Evolutionary conservation across 2,797 vertebrate species (phyloP).

Genomic region (Poeciliopsis paucimaculata): DNA sequence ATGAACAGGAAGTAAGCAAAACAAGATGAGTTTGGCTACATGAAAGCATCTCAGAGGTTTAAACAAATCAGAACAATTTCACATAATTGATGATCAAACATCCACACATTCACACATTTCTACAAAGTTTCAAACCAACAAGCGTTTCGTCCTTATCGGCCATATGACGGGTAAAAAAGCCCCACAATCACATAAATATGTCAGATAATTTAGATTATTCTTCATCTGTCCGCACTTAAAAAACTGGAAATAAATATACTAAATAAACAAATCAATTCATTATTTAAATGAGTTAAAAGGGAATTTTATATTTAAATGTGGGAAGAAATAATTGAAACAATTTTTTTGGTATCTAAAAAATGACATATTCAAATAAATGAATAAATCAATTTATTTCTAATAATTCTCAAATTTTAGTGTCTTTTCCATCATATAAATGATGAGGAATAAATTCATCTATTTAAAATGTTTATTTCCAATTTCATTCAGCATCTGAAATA

Average conservation of each 20-base stretch:
- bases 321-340: not conserved
- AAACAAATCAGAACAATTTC: slow-evolving; percentile 52
- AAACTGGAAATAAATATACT: not conserved
- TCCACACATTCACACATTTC: slow-evolving; percentile 5
- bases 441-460: not conserved
- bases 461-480: not conserved
- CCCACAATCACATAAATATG: not conserved
- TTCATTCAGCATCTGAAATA: not conserved
- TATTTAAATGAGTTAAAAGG: not conserved
- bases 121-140: slow-evolving; percentile 31
- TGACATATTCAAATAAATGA: not conserved
- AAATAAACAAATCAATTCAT: slow-evolving; percentile 5
- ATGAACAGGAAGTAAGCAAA: slow-evolving; percentile 22
- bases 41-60: slow-evolving; percentile 43
- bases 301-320: not conserved
- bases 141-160: slow-evolving; percentile 5
- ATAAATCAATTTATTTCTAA: not conserved
- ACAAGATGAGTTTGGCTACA: slow-evolving; percentile 47
- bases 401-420: not conserved
- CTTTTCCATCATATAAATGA: not conserved
- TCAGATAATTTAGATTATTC: not conserved
- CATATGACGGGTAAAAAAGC: slow-evolving; percentile 9
- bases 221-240: not conserved
- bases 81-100: slow-evolving; percentile 29
- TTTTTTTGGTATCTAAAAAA: not conserved